A percentile compares a stretch with the other conserved stretches of the same genome.
phyloP scores from a whole-genome alignment of 2,113 vertebrate genomes.

The Brachyistius frenatus region DNA sequence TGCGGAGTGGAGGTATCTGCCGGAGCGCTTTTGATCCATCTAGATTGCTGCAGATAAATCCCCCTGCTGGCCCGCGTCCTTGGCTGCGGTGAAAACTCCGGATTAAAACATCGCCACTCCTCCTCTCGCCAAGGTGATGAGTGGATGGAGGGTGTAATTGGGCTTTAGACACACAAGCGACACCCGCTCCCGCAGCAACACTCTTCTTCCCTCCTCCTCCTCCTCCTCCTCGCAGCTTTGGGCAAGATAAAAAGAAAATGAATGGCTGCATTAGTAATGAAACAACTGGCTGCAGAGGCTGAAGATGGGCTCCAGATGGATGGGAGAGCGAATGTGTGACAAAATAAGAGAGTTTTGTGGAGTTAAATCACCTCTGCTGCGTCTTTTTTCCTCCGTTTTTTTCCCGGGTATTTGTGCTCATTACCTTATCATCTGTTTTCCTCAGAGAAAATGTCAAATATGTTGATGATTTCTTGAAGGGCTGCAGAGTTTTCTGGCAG shows the following conservation, averaged over 20 bases:
- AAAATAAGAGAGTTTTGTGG: constrained; percentile 19
- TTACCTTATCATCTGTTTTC: constrained; percentile 41
- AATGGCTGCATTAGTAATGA: constrained; percentile 54
- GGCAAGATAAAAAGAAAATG: constrained; percentile 56
- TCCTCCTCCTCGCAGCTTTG: background rate
- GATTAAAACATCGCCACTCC: constrained; percentile 88
- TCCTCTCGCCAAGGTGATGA: constrained; percentile 84
- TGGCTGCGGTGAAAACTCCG: constrained; percentile 85
- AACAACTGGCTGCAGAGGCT: constrained; percentile 26
- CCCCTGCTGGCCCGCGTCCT: constrained; percentile 75
- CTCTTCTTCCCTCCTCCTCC: constrained; percentile 8
- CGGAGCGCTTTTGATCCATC: constrained; percentile 76
- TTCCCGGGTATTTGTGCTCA: constrained; percentile 20
- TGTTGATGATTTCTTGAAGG: constrained; percentile 63
- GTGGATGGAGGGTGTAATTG: constrained; percentile 47
- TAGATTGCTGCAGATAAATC: constrained; percentile 83
- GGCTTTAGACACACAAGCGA: constrained; percentile 20
- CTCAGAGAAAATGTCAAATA: constrained; percentile 47
- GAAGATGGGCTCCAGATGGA: constrained; percentile 26
- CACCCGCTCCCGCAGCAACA: background rate
- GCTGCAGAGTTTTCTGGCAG: constrained; percentile 40
- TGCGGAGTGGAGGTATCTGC: constrained; percentile 72
- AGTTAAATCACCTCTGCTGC: constrained; percentile 15
- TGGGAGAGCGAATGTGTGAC: constrained; percentile 17
- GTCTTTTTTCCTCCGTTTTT: constrained; percentile 13